Evolutionary conservation across 2,113 vertebrate genomes (phyloP).

Genomic region (Struthidea cinerea): DNA sequence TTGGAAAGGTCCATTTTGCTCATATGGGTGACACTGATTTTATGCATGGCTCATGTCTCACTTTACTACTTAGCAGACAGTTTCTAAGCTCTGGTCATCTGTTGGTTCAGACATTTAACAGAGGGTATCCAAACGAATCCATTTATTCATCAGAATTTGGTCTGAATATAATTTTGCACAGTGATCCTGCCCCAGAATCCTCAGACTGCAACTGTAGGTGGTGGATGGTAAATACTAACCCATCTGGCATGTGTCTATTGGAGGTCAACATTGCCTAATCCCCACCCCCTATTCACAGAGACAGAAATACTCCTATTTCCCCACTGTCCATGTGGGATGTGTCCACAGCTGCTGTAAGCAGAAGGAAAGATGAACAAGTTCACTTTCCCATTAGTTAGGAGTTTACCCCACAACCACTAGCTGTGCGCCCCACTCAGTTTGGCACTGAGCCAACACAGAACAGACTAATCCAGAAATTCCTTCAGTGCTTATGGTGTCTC

Average conservation of each 20-base stretch:
- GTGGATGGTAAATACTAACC: background rate
- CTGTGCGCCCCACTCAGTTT: background rate
- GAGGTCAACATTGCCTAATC: background rate
- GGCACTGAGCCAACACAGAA: background rate
- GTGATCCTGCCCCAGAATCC: rapidly evolving
- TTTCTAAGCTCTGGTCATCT: background rate
- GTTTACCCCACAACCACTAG: background rate
- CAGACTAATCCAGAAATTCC: background rate
- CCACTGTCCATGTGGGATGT: background rate
- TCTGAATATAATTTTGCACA: background rate
- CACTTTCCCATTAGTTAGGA: background rate
- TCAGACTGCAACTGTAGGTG: background rate
- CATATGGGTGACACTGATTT: background rate
- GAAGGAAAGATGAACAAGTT: background rate
- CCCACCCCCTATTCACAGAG: background rate
- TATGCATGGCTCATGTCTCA: background rate
- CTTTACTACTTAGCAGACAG: background rate
- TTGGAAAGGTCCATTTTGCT: background rate
- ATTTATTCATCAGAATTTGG: background rate
- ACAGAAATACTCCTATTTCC: background rate
- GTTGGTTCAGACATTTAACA: background rate
- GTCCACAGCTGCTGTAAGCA: background rate
- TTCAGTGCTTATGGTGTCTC: background rate
- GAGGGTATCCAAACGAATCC: background rate
- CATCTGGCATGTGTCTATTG: background rate